Evolutionary conservation across 1,140 invertebrate species (phyloP).

Genomic region (Triops cancriformis): DNA sequence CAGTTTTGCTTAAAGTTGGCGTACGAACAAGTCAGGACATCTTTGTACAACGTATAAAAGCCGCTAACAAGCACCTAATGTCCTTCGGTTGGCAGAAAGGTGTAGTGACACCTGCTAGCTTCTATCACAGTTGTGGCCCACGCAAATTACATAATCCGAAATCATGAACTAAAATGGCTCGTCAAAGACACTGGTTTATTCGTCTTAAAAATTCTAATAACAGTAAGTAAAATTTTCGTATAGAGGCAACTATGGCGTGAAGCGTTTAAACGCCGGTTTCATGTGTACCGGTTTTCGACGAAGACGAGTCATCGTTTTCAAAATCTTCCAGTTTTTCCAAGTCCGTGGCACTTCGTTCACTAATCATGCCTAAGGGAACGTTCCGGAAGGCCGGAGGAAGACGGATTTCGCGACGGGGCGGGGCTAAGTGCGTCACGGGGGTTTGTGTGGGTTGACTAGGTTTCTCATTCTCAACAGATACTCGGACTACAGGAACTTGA

Average conservation of each 20-base stretch:
- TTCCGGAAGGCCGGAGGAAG: background rate
- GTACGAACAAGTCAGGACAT: background rate
- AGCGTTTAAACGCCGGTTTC: background rate
- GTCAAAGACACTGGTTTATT: background rate
- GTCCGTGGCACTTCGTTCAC: background rate
- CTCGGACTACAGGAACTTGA: background rate
- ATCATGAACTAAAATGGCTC: background rate
- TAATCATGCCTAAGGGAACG: background rate
- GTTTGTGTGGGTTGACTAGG: background rate
- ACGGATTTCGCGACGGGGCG: background rate
- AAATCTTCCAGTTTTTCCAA: background rate
- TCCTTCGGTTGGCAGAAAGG: background rate
- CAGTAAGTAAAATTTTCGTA: background rate
- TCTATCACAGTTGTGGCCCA: background rate
- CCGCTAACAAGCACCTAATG: background rate
- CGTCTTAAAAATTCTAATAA: background rate
- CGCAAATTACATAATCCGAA: background rate
- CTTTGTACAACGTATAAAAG: background rate
- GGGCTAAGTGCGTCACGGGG: background rate
- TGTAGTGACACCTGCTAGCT: background rate
- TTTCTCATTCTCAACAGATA: background rate
- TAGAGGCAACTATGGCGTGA: background rate
- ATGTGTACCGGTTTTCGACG: background rate
- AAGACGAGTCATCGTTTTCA: background rate
- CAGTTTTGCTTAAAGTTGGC: background rate